These are phyloP conservation scores for Dorcus parallelipipedus DNA, from an alignment of 2,888 invertebrate genomes.

Conservation along the genomic window DNA sequence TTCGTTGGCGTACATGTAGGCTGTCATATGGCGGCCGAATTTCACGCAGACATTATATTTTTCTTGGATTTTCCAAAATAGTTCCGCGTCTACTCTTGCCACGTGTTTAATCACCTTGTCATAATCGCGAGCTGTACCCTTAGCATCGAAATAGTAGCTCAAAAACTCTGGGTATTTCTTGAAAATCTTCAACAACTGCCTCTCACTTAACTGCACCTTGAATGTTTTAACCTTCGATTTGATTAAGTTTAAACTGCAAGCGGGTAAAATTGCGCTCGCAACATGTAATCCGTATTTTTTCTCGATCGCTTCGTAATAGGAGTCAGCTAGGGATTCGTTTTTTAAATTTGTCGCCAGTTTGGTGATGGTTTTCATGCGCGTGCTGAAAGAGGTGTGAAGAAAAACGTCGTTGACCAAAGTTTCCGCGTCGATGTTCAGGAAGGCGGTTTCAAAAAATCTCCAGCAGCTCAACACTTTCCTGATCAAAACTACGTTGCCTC, in stretches of 20 bases:
- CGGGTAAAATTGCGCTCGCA: conserved; percentile 15
- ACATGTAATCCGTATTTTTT: conserved; percentile 3
- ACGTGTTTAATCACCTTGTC: conserved; percentile 1
- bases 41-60: conserved; percentile 7
- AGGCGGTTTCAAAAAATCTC: conserved; percentile 5
- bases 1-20: conserved; percentile 5
- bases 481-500: conserved; percentile 11
- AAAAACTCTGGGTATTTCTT: conserved; percentile 15
- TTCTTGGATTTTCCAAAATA: conserved; percentile 7
- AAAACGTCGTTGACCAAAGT: conserved; percentile 14
- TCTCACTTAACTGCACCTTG: conserved; percentile 3
- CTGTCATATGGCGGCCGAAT: conserved; percentile 8
- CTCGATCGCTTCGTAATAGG: neutral
- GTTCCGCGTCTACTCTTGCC: conserved; percentile 1
- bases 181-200: conserved; percentile 15
- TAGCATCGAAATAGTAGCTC: conserved; percentile 13
- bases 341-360: conserved; percentile 9
- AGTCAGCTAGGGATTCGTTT: conserved; percentile 11
- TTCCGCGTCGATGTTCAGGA: conserved; percentile 3
- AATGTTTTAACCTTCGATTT: conserved; percentile 4
- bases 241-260: conserved; percentile 16
- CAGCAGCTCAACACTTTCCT: conserved; percentile 15
- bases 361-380: conserved; percentile 14
- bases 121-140: neutral
- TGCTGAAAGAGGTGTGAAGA: conserved; percentile 17